Conservation (phyloP, 2,888 invertebrate genomes). For the Nymphalis c-album region DNA sequence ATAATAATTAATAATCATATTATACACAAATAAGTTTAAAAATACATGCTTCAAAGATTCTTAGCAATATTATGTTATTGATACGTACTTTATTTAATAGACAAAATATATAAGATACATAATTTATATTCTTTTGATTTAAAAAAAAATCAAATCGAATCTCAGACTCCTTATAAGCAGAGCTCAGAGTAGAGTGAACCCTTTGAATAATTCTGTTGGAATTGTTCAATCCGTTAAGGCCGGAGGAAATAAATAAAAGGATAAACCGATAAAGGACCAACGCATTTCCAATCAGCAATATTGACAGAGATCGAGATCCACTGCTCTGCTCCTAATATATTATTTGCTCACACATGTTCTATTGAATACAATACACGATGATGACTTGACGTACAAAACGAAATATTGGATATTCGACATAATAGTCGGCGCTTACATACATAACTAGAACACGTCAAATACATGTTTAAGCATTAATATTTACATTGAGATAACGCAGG, state of each 20-base stretch:
- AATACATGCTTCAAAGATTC: too few species aligned
- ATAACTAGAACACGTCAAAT: slow-evolving; percentile 22
- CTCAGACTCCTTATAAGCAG: too few species aligned
- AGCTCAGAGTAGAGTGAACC: too few species aligned
- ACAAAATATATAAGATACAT: too few species aligned
- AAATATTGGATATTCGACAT: slow-evolving; percentile 17
- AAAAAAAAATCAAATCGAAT: too few species aligned
- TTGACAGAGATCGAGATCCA: slow-evolving; percentile 55
- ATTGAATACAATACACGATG: slow-evolving; percentile 29
- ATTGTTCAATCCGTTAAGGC: slow-evolving; percentile 19
- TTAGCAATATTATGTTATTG: too few species aligned
- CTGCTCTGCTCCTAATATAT: slow-evolving; percentile 43
- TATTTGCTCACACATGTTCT: slow-evolving; percentile 43
- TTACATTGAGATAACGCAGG: slow-evolving; percentile 43
- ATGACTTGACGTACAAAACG: slow-evolving; percentile 19
- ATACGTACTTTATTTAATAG: too few species aligned
- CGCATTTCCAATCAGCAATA: slow-evolving; percentile 62
- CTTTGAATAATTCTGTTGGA: too few species aligned
- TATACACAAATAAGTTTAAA: too few species aligned
- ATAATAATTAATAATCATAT: too few species aligned
- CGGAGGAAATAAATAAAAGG: slow-evolving; percentile 48
- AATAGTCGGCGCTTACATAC: neutral
- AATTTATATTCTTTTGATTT: too few species aligned
- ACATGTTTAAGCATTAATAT: slow-evolving; percentile 38
- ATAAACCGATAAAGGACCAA: slow-evolving; percentile 37